Base-by-base conservation (phyloP, 2,888 invertebrate species). In the Craniophora ligustri region DNA sequence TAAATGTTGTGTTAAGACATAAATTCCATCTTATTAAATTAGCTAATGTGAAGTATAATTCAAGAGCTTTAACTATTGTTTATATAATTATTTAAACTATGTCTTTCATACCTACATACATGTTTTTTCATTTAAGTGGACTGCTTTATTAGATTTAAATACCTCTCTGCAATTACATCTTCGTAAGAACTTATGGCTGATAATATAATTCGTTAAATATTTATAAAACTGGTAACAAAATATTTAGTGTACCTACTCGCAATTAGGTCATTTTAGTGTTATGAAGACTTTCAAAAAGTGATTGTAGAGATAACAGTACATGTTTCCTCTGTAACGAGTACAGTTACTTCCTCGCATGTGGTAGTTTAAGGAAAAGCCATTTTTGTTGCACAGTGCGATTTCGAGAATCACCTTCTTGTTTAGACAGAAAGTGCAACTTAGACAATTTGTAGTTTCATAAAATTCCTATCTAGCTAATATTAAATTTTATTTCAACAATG, bases 291-390 rank as follows among this genome's bases (percentile, higher is more conserved):
- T 74, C 65, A 72, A 80, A 80, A 85, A 85, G 85, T 86, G 85
- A 86, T 87, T 85, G 85, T 87, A 85, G 81, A 85, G 81, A 77
- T 87, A 88, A 85, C 85, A 83, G 86, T 86, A 84, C 81, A 65
- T 69, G 59, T 65, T 58, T 54, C 66, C 64, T 69, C 73, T 76
- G 60, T 71, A 64, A 40, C 44, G 64, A 72, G 75, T 82, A 87
- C 87, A 82, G 85, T 88, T 86, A 88, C 78, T 84, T 88, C 84
- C 86, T 87, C 85, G 85, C 87, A 87, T 86, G 82, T 84, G 77
- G 76, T 81, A 75, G 42, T 63, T 71, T 70, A 67, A 44, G 62
- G 45, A 72, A 72, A 76, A 75, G 67, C 49, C 44, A 76, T 67
- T 67, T 66, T 57, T 56, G 68, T 74, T 71, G 68, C 71, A 76